Conservation (phyloP, 2,888 invertebrate species). For the Chaetogeoica ovagalla region DNA sequence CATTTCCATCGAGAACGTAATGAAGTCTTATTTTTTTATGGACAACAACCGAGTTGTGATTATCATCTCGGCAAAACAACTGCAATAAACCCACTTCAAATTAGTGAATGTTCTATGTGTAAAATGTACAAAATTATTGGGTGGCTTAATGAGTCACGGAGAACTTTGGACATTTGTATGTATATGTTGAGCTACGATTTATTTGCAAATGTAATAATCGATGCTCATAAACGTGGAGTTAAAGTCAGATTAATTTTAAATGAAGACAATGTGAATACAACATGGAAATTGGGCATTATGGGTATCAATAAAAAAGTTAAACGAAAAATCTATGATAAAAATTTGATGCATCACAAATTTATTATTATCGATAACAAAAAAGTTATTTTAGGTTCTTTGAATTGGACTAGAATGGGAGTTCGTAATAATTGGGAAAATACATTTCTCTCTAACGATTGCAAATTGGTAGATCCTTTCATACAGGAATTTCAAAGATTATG, state of each 20-base stretch:
- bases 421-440: slow-evolving; percentile 26
- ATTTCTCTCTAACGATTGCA: slow-evolving; percentile 20
- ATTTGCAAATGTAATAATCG: neutral
- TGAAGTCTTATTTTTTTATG: slow-evolving; percentile 12
- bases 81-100: too few species aligned
- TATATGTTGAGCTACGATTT: neutral
- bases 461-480: neutral
- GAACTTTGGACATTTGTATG: slow-evolving; percentile 31
- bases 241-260: neutral
- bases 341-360: slow-evolving; percentile 42
- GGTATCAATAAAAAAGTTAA: slow-evolving; percentile 21
- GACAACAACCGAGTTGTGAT: neutral
- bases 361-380: slow-evolving; percentile 25
- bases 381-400: slow-evolving; percentile 28
- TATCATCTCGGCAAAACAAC: neutral
- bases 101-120: neutral
- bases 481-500: slow-evolving; percentile 19
- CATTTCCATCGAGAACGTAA: neutral
- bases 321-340: too few species aligned
- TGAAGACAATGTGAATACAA: neutral
- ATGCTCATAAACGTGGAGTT: slow-evolving; percentile 33
- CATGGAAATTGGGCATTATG: neutral
- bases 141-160: slow-evolving; percentile 7
- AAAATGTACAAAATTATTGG: slow-evolving; percentile 8
- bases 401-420: slow-evolving; percentile 5